These are phyloP conservation scores for Drosophila tripunctata DNA, from an alignment of 2,888 invertebrate genomes.

Conservation along the genomic window DNA sequence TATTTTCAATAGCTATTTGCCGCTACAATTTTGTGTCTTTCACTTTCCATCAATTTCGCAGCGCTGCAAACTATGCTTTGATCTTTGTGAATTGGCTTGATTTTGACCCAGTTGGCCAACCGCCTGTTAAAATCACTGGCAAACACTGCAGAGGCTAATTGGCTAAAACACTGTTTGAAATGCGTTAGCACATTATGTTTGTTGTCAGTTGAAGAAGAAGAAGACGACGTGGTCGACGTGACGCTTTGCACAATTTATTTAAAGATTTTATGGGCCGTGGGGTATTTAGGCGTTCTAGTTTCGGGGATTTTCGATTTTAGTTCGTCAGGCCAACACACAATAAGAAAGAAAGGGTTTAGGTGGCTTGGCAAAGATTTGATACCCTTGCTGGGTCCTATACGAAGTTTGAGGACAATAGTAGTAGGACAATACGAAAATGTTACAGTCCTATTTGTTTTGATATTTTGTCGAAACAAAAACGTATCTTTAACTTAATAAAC, in stretches of 20 bases:
- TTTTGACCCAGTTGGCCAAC: slow-evolving; percentile 17
- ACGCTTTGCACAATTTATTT: slow-evolving; percentile 57
- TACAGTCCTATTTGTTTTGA: no score
- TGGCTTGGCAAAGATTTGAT: no score
- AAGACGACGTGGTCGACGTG: slow-evolving; percentile 22
- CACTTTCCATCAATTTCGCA: not conserved
- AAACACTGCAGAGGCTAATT: slow-evolving; percentile 15
- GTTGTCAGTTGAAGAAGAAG: slow-evolving; percentile 27
- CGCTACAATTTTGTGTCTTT: no score
- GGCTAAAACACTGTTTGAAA: slow-evolving; percentile 20
- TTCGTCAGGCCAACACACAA: slow-evolving; percentile 2
- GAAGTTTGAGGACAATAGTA: no score
- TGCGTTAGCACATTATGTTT: slow-evolving; percentile 21
- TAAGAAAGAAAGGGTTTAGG: no score
- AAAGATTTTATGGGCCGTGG: slow-evolving; percentile 55
- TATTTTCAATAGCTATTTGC: no score
- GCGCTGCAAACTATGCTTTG: slow-evolving; percentile 35
- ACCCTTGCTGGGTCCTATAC: no score
- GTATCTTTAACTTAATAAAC: no score
- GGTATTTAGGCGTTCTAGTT: slow-evolving; percentile 67
- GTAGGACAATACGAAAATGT: no score
- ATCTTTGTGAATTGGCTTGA: slow-evolving; percentile 10
- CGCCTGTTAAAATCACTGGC: slow-evolving; percentile 1
- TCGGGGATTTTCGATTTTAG: slow-evolving; percentile 44
- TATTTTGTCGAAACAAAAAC: no score